These are phyloP conservation scores for Xestia c-nigrum DNA, from an alignment of 2,888 invertebrate species.

Conservation along the genomic window DNA sequence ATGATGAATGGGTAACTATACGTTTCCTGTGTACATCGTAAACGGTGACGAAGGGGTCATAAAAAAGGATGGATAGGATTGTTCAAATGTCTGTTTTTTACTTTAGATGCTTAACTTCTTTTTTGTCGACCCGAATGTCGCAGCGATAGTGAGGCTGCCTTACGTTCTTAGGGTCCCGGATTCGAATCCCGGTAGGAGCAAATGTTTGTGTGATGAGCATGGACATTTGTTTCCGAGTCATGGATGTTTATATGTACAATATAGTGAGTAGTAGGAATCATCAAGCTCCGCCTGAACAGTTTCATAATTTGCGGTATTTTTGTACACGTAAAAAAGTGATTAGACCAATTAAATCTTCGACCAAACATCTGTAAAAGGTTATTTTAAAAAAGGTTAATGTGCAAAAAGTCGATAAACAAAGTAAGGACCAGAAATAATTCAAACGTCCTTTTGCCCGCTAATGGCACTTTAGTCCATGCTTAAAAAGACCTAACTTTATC, in stretches of 20 bases:
- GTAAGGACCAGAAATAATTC: not conserved
- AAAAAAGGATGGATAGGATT: constrained; percentile 39
- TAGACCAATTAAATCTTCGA: not conserved
- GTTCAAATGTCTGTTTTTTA: not conserved
- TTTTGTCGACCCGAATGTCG: no score
- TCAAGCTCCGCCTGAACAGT: not conserved
- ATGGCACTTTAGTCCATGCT: constrained; percentile 2
- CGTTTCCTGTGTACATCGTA: constrained; percentile 38
- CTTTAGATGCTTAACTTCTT: no score
- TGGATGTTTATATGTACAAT: no score
- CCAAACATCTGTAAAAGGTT: not conserved
- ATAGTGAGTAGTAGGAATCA: no score
- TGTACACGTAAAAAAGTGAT: not conserved
- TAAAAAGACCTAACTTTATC: not conserved
- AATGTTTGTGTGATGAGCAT: no score
- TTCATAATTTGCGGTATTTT: not conserved
- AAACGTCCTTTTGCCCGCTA: not conserved
- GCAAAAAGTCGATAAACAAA: not conserved
- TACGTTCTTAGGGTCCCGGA: no score
- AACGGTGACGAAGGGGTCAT: constrained; percentile 39
- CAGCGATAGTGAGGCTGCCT: no score
- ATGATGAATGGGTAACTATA: constrained; percentile 30
- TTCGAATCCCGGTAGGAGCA: no score
- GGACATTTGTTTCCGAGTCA: no score
- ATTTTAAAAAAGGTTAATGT: not conserved